Percentiles rank a stretch among this genome's conserved stretches.
phyloP scores from a whole-genome alignment of 1,140 invertebrate genomes.

The Drosophila sp. region DNA sequence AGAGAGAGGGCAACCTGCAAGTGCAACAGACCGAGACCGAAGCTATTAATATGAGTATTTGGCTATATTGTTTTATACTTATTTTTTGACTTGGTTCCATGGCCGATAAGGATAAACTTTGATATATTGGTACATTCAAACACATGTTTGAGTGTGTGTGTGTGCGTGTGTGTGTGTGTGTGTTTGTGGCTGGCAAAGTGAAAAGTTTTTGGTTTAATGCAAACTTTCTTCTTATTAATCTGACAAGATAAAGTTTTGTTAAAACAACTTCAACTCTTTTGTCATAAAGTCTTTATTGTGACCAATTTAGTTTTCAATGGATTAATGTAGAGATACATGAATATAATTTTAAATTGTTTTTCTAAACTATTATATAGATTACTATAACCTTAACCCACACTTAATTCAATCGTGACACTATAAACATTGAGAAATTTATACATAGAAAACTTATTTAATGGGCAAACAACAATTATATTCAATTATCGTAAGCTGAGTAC shows the following conservation, averaged over 20 bases:
- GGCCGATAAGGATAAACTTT: slow-evolving; percentile 60
- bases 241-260: slow-evolving; percentile 23
- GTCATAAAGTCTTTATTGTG: neutral
- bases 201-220: slow-evolving; percentile 18
- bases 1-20: slow-evolving; percentile 50
- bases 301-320: neutral
- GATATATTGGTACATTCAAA: slow-evolving; percentile 41
- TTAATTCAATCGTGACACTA: too few relatives aligned
- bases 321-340: neutral
- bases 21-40: slow-evolving; percentile 69
- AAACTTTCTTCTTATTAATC: slow-evolving; percentile 18
- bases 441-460: too few relatives aligned
- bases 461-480: too few relatives aligned
- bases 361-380: neutral
- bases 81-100: slow-evolving; percentile 36
- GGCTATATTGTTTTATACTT: slow-evolving; percentile 29
- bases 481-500: too few relatives aligned
- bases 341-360: slow-evolving; percentile 1
- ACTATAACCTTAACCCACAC: too few relatives aligned
- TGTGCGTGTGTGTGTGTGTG: neutral
- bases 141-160: too few relatives aligned
- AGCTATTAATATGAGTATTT: slow-evolving; percentile 57
- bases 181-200: neutral
- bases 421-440: too few relatives aligned
- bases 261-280: slow-evolving; percentile 1